Evolutionary conservation across 1,140 invertebrate genomes (phyloP), one percentile per base, ranked within the genome.

Genomic region (Drosophila hydei): DNA sequence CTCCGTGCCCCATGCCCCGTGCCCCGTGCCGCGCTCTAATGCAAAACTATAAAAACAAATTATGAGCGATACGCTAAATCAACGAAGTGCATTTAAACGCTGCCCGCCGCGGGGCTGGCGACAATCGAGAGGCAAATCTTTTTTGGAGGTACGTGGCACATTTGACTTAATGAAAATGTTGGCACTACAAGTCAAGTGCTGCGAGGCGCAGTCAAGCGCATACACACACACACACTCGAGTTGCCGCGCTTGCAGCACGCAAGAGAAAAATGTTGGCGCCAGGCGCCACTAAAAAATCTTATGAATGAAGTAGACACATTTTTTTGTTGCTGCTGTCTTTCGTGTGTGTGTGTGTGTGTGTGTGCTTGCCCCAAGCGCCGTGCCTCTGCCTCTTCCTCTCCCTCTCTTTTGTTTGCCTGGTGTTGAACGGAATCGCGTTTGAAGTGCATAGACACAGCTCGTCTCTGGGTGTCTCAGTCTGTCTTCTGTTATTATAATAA

Each of bases 171-270:
- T 90, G 89, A 90, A 90, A 90, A 79, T 79, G 80, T 90, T 90
- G 89, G 76, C 89, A 90, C 89, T 89, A 76, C 80, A 87, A 90
- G 76, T 90, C 89, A 90, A 90, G 89, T 90, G 89, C 78, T 83
- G 70, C 80, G 80, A 87, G 77, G 72, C 76, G 88, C 65, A 79
- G 68, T 84, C 69, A 72, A 69, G 69, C 68, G 50, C 50, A 59
- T 68, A 40, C 61, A 64, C 60, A 59, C 47, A 63, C 67, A 36
- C 55, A 50, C n/a, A 52, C 58, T 72, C 63, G 27, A 63, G 52
- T 23, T 68, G 61, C 50, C 70, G 77, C 61, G 80, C 70, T 85
- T 80, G 81, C 74, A 71, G 77, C 81, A 85, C 81, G 81, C 81
- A 85, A 85, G 81, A 87, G 77, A 87, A 85, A 85, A 87, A 85